Evolutionary conservation across 2,797 vertebrate genomes (phyloP), one percentile per base, ranked within the genome.

Genomic region (Pipistrellus pygmaeus): DNA sequence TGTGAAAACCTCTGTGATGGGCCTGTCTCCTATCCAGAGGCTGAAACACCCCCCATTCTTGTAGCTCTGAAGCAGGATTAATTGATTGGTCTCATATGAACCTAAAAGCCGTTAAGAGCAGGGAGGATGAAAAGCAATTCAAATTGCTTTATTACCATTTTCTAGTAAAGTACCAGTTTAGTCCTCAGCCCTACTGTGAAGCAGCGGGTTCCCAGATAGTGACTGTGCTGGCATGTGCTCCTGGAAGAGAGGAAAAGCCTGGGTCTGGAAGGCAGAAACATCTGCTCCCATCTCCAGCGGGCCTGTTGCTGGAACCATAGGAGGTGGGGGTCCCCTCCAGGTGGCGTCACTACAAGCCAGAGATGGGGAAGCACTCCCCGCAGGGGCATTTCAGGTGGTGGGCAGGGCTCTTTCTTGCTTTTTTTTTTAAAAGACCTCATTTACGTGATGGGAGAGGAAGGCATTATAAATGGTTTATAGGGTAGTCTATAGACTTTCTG

Each of bases 51-150:
- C 96, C 96, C 94, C 92, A 68, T 96, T 97, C 95, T 97, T 98
- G 81, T 93, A 97, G 96, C 97, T 97, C 96, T 90, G 96, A 98
- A 98, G 94, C 90, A 98, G 97, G 98, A 98, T 98, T 98, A 98
- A 98, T 98, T 98, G 98, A 98, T 98, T 98, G 97, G 98, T 98
- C 98, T 98, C 98, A 95, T 97, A 98, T 98, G 98, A 98, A 98
- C 97, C 97, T 98, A 97, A 98, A 98, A 98, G 97, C 96, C 55
- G 97, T 98, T 98, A 98, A 98, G 97, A 98, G 97, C 97, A 97
- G 82, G 87, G 97, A 98, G 97, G 97, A 98, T 98, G 97, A 98
- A 98, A 98, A 98, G 97, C 97, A 97, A 98, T 98, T 98, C 97
- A 98, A 98, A 98, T 97, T 97, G 97, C 98, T 98, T 98, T 98